Conservation (phyloP, 37 sponge, comb jelly and placozoan species). For the Ianthella basta region DNA sequence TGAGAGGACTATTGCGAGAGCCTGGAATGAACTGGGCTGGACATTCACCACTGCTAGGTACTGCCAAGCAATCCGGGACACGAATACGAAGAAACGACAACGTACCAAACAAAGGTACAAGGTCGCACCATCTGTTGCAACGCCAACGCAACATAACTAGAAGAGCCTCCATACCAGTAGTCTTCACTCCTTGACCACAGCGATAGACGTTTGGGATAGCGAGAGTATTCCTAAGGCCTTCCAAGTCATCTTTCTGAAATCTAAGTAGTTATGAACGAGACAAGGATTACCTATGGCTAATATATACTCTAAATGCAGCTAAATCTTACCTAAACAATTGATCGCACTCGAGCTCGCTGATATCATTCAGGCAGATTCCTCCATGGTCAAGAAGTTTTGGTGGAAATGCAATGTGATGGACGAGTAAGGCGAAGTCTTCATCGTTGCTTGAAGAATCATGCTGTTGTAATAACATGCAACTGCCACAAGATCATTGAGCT, state of each 20-base stretch:
- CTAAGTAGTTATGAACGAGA: neutral
- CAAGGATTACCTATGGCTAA: neutral
- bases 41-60: constrained; percentile 24
- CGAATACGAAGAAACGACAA: no score
- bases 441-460: neutral
- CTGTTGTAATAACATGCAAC: neutral
- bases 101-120: neutral
- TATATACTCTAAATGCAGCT: neutral
- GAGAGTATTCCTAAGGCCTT: neutral
- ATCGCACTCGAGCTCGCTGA: neutral
- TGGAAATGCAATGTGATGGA: neutral
- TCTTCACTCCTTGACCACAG: neutral
- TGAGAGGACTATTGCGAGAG: constrained; percentile 31
- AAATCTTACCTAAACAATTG: neutral
- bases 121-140: neutral
- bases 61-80: no score
- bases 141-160: neutral
- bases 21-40: constrained; percentile 33
- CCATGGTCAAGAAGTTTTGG: neutral
- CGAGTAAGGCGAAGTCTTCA: neutral
- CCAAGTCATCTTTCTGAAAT: neutral
- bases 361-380: neutral
- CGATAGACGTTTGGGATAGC: neutral
- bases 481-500: neutral
- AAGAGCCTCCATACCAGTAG: constrained; percentile 9